Evolutionary conservation across 2,113 vertebrate species (phyloP).

Genomic region (Notechis scutatus): DNA sequence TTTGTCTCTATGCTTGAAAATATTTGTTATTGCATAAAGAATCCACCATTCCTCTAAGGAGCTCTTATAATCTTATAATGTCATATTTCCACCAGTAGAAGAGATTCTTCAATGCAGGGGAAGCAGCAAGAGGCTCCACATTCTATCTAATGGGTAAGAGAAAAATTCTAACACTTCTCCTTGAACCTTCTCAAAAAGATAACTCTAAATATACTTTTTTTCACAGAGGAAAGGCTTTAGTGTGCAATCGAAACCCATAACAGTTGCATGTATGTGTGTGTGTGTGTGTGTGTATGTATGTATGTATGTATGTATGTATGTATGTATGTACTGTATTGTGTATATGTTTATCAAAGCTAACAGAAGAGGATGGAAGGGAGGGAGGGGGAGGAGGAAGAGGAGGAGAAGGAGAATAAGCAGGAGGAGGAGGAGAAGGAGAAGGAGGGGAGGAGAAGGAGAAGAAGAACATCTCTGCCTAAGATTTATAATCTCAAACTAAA

Average conservation of each 20-base stretch:
- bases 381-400: no score
- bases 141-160: not conserved
- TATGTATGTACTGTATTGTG: not conserved
- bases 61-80: not conserved
- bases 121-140: not conserved
- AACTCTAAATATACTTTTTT: not conserved
- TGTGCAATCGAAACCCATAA: not conserved
- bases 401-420: no score
- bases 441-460: no score
- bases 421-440: no score
- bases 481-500: not conserved
- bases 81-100: not conserved
- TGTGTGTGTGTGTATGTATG: no score
- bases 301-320: no score
- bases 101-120: not conserved
- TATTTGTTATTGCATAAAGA: not conserved
- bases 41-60: not conserved
- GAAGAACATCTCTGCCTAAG: not conserved
- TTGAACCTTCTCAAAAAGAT: not conserved
- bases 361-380: no score
- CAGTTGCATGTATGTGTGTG: not conserved
- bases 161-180: not conserved
- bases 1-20: not conserved
- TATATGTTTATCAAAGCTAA: not conserved
- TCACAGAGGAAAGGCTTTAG: not conserved